Conservation (phyloP, 2,888 invertebrate species). For the Amitus sp. region DNA sequence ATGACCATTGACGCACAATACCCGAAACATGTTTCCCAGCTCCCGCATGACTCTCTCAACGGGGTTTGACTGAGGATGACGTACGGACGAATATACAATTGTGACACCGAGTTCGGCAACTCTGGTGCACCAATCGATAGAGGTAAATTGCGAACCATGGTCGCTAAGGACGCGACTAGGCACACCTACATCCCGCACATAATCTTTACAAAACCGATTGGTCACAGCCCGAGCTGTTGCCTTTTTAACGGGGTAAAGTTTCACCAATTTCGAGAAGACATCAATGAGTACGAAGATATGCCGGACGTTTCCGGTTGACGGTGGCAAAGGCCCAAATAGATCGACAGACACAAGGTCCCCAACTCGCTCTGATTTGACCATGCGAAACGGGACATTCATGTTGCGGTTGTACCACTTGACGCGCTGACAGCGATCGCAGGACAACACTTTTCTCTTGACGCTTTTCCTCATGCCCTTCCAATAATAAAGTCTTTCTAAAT, state of each 20-base stretch:
- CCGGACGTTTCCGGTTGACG: constrained; percentile 27
- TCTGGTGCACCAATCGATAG: neutral
- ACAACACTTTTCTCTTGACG: neutral
- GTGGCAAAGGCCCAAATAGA: neutral
- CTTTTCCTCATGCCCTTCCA: neutral
- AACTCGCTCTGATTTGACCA: neutral
- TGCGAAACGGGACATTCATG: neutral
- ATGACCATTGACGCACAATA: constrained; percentile 3
- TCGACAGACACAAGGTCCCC: neutral
- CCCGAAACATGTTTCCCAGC: neutral
- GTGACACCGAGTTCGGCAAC: neutral
- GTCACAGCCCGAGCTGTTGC: neutral
- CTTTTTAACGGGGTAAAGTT: constrained; percentile 3
- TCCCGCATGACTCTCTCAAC: constrained; percentile 1
- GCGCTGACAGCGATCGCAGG: neutral
- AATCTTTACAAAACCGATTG: neutral
- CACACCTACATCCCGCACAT: neutral
- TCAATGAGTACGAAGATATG: constrained; percentile 40
- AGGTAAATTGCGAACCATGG: constrained; percentile 12
- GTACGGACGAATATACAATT: constrained; percentile 1
- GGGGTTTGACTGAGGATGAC: constrained; percentile 7
- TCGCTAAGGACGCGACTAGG: neutral
- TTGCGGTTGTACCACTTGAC: neutral
- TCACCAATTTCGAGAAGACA: too few relatives aligned
- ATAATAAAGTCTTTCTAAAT: neutral